Evolutionary conservation across 2,113 vertebrate species (phyloP), one percentile per base, ranked within the genome.

Genomic region (Ivindomyrus marchei): DNA sequence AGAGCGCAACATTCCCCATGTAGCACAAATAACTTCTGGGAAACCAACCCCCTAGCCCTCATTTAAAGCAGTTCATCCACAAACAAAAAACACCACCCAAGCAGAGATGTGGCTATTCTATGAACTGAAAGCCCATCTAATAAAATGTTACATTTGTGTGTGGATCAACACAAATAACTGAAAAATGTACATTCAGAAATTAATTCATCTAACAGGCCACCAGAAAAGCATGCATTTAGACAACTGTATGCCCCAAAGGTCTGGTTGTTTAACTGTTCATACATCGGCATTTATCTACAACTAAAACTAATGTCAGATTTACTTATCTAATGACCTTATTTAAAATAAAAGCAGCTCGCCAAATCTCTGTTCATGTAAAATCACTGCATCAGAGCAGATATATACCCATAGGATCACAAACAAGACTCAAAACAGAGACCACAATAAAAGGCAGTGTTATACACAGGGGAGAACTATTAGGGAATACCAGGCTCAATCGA

Each of bases 401-500:
- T 85, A 85, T 49, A 45, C 27, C 42, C 24, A 36, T 84, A 62
- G 85, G 27, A 13, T 53, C 13, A 56, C 50, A 87, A 87, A 87
- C 85, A 53, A 19, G n/a, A 27, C 24, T 45, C 24, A 50, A 87
- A 49, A 52, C 85, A 87, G 85, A 42, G 11, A 80, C 74, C 50
- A 87, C 50, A 87, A 36, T 77, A 77, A 74, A 70, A 70, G 53
- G n/a, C 24, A 47, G 88, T 52, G 53, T 88, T 45, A 45, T 56
- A 52, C 24, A 52, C 2, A 85, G 85, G 46, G 83, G 42, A n/a
- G 39, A 11, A 45, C 31, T 62, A 53, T 58, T 39, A 89, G 31
- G 89, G 46, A 62, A 11, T 49, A 87, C 90, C 89, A 88, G 74
- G 46, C 90, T 89, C 80, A 36, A 39, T 56, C 70, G 21, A 49